Percentiles rank a stretch among this genome's conserved stretches.
These are phyloP conservation scores for Apoderus coryli DNA, from an alignment of 2,888 invertebrate genomes.

Conservation along the genomic window DNA sequence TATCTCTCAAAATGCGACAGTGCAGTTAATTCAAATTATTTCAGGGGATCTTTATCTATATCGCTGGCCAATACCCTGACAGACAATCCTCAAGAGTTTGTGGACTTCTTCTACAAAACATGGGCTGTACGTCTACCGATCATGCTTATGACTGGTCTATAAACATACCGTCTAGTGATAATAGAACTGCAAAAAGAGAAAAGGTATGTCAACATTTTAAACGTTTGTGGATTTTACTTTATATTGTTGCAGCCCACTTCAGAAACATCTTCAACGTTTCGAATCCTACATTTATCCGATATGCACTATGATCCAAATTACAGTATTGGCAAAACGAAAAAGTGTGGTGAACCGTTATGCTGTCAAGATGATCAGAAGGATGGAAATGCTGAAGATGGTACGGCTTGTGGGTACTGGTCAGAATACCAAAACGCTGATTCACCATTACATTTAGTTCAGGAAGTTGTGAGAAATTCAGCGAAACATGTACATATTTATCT, in stretches of 20 bases:
- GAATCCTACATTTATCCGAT: conserved; percentile 58
- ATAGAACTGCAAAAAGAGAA: conserved; percentile 9
- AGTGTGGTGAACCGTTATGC: conserved; percentile 65
- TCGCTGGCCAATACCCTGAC: conserved; percentile 10
- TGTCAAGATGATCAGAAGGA: conserved; percentile 49
- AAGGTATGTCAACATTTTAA: too few species aligned
- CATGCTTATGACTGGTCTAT: conserved; percentile 17
- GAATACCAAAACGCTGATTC: conserved; percentile 64
- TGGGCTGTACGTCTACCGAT: conserved; percentile 11
- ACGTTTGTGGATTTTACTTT: too few species aligned
- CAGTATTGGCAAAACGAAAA: conserved; percentile 45
- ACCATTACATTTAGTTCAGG: conserved; percentile 48
- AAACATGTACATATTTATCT: too few species aligned
- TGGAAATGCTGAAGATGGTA: conserved; percentile 22
- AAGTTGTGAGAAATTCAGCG: conserved; percentile 31
- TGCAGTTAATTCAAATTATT: too few species aligned
- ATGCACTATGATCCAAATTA: conserved; percentile 70
- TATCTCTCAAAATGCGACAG: too few species aligned
- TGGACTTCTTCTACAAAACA: conserved; percentile 13
- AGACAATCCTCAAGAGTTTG: conserved; percentile 14
- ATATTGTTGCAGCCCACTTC: conserved; percentile 11
- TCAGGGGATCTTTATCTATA: conserved; percentile 15
- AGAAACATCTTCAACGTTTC: conserved; percentile 13
- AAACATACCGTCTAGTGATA: conserved; percentile 15
- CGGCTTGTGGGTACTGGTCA: conserved; percentile 62